Evolutionary conservation across 2,797 vertebrate genomes (phyloP), one percentile per base, ranked within the genome.

Genomic region (Enteromius treurensis): DNA sequence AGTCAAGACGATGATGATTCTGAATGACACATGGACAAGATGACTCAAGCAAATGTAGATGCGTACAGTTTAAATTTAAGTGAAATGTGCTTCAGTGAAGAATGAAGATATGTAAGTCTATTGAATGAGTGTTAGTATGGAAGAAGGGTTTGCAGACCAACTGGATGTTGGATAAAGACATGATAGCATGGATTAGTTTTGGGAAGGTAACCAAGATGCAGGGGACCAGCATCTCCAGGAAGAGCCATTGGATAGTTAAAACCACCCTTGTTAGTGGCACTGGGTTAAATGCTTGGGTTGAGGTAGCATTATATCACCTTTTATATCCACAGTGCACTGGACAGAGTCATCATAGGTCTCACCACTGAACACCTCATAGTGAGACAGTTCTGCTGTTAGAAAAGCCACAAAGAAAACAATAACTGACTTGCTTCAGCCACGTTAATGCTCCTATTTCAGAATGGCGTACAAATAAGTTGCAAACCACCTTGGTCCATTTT

Each of bases 251-350:
- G 89, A 89, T 87, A 88, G 84, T 83, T 87, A 90, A 90, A 90
- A 94, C 93, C 92, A 92, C 93, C 89, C n/a, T 89, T 89, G 94
- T 96, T 94, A 95, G 92, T 91, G 93, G 93, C 90, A 91, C 86
- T 91, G 89, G 92, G 94, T 95, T 95, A 95, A 94, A 89, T 85
- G 88, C 90, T 93, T 89, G 92, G 91, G 90, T 89, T 91, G 90
- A 93, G 93, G 92, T 92, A 92, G 86, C 89, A 91, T 94, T 91
- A 92, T 94, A 96, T 98, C 94, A 99, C 98, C 97, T 93, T 94
- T 89, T 86, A 97, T 95, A 90, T 97, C 96, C 91, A 97, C 90
- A 5, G 94, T 93, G 94, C 95, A 96, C 89, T 93, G 95, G 93
- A 94, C 89, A 84, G 92, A 91, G 87, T 95, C 94, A 86, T 93